Evolutionary conservation across 2,888 invertebrate species (phyloP).

Genomic region (Trissonchulus sp.): DNA sequence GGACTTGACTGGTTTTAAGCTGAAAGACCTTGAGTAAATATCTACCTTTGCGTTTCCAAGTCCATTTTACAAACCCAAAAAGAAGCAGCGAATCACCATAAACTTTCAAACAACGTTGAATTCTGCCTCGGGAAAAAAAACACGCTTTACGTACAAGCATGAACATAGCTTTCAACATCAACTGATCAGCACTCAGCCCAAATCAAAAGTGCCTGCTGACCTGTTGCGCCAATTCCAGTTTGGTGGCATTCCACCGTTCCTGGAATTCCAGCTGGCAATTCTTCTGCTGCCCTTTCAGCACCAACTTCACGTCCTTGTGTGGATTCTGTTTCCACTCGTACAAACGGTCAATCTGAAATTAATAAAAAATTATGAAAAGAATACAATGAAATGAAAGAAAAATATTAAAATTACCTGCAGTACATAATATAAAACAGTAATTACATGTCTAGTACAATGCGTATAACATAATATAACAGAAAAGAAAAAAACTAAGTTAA

Average conservation of each 20-base stretch:
- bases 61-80: no score
- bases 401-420: not conserved
- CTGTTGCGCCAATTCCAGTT: slow-evolving; percentile 89
- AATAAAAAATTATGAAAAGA: slow-evolving; percentile 22
- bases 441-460: not conserved
- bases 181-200: no score
- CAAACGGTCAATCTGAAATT: slow-evolving; percentile 60
- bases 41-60: no score
- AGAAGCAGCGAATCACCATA: no score
- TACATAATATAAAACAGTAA: not conserved
- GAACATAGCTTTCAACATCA: no score
- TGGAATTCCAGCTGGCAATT: slow-evolving; percentile 92
- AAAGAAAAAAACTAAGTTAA: no score
- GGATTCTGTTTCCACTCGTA: slow-evolving; percentile 83
- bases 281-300: slow-evolving; percentile 74
- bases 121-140: no score
- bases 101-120: no score
- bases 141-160: no score
- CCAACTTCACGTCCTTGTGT: slow-evolving; percentile 82
- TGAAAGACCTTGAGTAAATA: no score
- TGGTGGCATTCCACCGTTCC: slow-evolving; percentile 75
- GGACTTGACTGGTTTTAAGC: no score
- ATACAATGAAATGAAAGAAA: not conserved
- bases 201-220: slow-evolving; percentile 55
- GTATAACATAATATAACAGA: no score